phyloP scores from a whole-genome alignment of 1,140 invertebrate genomes.

The Drosophila santomea region DNA sequence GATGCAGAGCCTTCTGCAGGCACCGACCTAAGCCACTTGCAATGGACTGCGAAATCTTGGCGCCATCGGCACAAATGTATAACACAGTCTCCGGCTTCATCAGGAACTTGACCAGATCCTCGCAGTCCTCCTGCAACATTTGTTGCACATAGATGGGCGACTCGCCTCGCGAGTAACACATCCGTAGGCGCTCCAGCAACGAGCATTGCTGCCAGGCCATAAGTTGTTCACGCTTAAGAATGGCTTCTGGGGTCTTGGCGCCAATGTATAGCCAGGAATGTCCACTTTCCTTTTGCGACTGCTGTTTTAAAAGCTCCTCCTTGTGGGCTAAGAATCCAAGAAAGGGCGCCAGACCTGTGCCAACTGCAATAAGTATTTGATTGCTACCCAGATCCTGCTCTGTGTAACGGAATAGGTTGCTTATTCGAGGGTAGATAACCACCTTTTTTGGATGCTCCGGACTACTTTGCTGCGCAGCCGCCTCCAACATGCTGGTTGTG shows the following conservation, averaged over 20 bases:
- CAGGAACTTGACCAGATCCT: constrained; percentile 87
- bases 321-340: constrained; percentile 88
- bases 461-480: constrained; percentile 29
- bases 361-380: constrained; percentile 92
- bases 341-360: constrained; percentile 94
- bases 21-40: constrained; percentile 86
- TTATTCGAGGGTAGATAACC: constrained; percentile 88
- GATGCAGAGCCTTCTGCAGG: constrained; percentile 85
- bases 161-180: constrained; percentile 87
- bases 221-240: constrained; percentile 57
- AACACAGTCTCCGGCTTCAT: constrained; percentile 86
- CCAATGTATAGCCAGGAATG: constrained; percentile 90
- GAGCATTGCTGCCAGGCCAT: constrained; percentile 84
- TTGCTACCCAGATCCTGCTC: constrained; percentile 86
- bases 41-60: constrained; percentile 90
- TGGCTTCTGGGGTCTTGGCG: constrained; percentile 88
- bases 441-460: constrained; percentile 55
- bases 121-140: constrained; percentile 86
- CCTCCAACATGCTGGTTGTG: constrained; percentile 66
- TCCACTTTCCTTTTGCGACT: constrained; percentile 69
- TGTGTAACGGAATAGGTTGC: constrained; percentile 86
- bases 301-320: constrained; percentile 52
- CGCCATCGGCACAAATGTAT: constrained; percentile 92
- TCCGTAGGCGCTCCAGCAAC: constrained; percentile 86
- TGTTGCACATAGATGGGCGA: constrained; percentile 87